phyloP scores from a whole-genome alignment of 2,113 vertebrate species.

The Poeciliopsis prolifica region DNA sequence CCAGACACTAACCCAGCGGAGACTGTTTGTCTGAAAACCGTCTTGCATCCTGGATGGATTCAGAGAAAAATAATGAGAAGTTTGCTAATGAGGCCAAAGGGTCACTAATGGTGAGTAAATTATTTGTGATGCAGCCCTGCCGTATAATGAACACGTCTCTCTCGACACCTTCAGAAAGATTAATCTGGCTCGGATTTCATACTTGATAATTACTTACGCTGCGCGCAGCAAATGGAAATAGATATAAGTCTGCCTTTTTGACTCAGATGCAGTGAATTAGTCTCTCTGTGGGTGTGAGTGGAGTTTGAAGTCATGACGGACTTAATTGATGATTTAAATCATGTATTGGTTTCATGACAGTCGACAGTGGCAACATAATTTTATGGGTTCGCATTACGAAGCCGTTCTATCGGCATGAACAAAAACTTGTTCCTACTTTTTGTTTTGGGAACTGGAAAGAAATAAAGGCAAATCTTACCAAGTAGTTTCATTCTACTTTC shows the following conservation, averaged over 20 bases:
- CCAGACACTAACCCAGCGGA: not conserved
- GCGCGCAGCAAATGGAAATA: not conserved
- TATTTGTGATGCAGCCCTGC: not conserved
- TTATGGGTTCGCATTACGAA: no score
- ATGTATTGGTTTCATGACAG: not conserved
- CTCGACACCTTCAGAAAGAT: conserved; percentile 6
- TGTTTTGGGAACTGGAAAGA: no score
- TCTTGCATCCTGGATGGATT: not conserved
- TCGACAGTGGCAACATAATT: no score
- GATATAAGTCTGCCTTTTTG: not conserved
- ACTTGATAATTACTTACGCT: conserved; percentile 4
- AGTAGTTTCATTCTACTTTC: no score
- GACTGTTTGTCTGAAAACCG: not conserved
- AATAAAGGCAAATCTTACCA: no score
- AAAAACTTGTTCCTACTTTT: no score
- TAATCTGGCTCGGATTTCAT: conserved; percentile 4
- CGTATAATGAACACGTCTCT: not conserved
- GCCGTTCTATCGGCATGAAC: no score
- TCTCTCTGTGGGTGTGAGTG: not conserved
- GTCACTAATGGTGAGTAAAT: conserved; percentile 5
- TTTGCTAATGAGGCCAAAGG: conserved; percentile 10
- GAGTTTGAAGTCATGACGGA: not conserved
- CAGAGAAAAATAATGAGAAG: not conserved
- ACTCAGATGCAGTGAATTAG: not conserved
- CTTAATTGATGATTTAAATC: not conserved